Evolutionary conservation across 2,888 invertebrate species (phyloP).

Genomic region (Cephus rjabovi): DNA sequence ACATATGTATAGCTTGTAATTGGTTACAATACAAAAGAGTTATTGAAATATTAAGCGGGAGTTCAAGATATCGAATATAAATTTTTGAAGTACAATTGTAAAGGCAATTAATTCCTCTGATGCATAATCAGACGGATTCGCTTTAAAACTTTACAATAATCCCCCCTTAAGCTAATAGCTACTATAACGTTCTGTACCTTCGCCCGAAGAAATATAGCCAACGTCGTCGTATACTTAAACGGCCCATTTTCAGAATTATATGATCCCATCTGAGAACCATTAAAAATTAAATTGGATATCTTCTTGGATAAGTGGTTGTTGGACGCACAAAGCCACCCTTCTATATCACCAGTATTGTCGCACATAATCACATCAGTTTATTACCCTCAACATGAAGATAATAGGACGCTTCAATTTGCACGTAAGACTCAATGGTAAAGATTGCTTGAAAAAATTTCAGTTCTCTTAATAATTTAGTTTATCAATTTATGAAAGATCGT

Average conservation of each 20-base stretch:
- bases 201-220: not conserved
- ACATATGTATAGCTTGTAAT: not conserved
- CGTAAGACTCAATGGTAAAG: not conserved
- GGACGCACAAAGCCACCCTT: constrained; percentile 9
- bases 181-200: not conserved
- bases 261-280: constrained; percentile 30
- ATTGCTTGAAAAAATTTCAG: not conserved
- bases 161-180: not conserved
- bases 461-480: not conserved
- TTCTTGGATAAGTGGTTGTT: constrained; percentile 31
- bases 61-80: not conserved
- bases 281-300: constrained; percentile 47
- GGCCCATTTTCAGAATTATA: constrained; percentile 7
- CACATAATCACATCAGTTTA: not conserved
- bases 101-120: not conserved
- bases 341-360: not conserved
- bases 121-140: not conserved
- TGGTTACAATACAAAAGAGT: not conserved
- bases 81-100: not conserved
- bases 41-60: not conserved
- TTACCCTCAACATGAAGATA: not conserved
- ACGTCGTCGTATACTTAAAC: constrained; percentile 15
- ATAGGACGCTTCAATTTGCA: not conserved
- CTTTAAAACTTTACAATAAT: not conserved
- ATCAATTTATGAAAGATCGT: not conserved